Percentiles rank a stretch among this genome's conserved stretches.
These are phyloP conservation scores for Cephalotes varians DNA, from an alignment of 2,888 invertebrate genomes.

Conservation along the genomic window DNA sequence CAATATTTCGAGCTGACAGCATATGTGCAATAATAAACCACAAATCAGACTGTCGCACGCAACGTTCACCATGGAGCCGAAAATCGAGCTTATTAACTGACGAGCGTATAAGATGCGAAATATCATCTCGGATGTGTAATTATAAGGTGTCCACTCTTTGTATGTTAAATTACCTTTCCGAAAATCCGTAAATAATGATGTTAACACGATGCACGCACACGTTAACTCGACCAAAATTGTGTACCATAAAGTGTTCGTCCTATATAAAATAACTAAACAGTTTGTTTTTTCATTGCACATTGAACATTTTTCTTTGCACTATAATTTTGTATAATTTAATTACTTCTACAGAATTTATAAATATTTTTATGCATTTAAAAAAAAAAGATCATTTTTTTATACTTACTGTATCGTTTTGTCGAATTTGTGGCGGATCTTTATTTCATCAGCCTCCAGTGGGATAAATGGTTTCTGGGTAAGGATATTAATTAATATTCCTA, in stretches of 20 bases:
- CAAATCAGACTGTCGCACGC: conserved; percentile 57
- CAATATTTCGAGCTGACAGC: conserved; percentile 62
- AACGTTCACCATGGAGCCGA: conserved; percentile 40
- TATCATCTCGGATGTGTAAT: background rate
- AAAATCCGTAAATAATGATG: conserved; percentile 24
- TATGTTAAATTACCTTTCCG: conserved; percentile 29
- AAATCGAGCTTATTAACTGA: conserved; percentile 16
- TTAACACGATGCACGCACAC: background rate
- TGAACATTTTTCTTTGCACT: background rate
- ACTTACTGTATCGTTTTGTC: conserved; percentile 50
- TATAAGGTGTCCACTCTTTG: conserved; percentile 60
- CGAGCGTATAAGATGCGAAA: conserved; percentile 34
- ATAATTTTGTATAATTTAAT: background rate
- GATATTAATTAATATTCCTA: conserved; percentile 26
- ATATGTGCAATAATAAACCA: conserved; percentile 53
- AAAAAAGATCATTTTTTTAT: background rate
- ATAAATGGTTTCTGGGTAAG: conserved; percentile 50
- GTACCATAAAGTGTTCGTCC: conserved; percentile 48
- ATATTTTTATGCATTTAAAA: background rate
- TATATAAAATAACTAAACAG: conserved; percentile 36
- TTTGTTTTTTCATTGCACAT: background rate
- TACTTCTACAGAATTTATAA: background rate
- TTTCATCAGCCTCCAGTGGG: conserved; percentile 42
- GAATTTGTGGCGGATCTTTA: conserved; percentile 50
- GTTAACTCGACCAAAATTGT: conserved; percentile 14